Percentiles rank a stretch among this genome's conserved stretches.
Evolutionary conservation across 2,888 invertebrate genomes (phyloP).

Genomic region (Ichneumon xanthorius): DNA sequence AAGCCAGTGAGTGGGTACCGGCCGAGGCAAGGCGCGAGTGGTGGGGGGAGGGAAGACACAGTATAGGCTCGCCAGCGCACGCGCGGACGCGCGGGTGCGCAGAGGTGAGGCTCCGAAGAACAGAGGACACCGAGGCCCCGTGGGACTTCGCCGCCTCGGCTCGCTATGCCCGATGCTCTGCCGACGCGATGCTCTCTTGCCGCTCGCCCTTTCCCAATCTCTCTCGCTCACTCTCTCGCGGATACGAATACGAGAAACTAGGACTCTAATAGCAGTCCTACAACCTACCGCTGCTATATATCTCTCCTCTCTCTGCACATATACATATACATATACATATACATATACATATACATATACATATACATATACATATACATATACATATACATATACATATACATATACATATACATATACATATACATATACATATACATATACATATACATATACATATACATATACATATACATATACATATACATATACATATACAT

Average conservation of each 20-base stretch:
- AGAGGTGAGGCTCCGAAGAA: slow-evolving; percentile 65
- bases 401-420: neutral
- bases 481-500: too few species aligned
- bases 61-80: slow-evolving; percentile 65
- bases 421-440: too few species aligned
- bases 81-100: slow-evolving; percentile 26
- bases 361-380: slow-evolving; percentile 1
- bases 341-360: too few species aligned
- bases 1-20: too few species aligned
- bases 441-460: too few species aligned
- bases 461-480: too few species aligned
- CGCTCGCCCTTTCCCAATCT: slow-evolving; percentile 66
- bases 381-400: too few species aligned
- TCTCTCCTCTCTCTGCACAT: neutral
- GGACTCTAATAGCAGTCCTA: slow-evolving; percentile 71
- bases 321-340: slow-evolving; percentile 1
- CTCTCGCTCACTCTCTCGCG: slow-evolving; percentile 71
- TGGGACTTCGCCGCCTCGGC: slow-evolving; percentile 75
- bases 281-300: slow-evolving; percentile 6
- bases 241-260: slow-evolving; percentile 79
- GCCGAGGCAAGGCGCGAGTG: neutral
- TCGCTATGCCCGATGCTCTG: slow-evolving; percentile 28
- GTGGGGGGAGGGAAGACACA: slow-evolving; percentile 30
- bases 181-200: slow-evolving; percentile 43
- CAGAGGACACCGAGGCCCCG: slow-evolving; percentile 72